A percentile compares a stretch with the other conserved stretches of the same genome.
Evolutionary conservation across 2,797 vertebrate species (phyloP).

Genomic region (Anguilla megastoma): DNA sequence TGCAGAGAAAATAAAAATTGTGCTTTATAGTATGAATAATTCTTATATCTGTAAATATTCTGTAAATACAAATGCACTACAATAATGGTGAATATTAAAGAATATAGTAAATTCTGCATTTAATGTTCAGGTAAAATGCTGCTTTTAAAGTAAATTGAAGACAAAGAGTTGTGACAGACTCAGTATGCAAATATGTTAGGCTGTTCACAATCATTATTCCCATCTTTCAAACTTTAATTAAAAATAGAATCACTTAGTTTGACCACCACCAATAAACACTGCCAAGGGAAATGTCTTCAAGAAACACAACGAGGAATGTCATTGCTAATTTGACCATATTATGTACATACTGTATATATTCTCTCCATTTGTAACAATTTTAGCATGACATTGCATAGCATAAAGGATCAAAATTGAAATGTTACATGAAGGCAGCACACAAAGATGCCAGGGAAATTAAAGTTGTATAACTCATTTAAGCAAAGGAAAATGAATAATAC

Average conservation of each 20-base stretch:
- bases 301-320: too few relatives aligned
- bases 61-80: too few relatives aligned
- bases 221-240: not conserved
- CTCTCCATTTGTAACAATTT: not conserved
- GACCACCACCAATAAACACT: not conserved
- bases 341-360: not conserved
- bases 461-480: not conserved
- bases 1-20: not conserved
- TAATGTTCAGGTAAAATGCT: too few relatives aligned
- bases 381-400: not conserved
- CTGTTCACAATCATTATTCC: not conserved
- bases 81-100: too few relatives aligned
- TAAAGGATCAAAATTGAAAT: not conserved
- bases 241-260: not conserved
- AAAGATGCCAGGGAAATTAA: not conserved
- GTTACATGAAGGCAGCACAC: not conserved
- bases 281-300: not conserved
- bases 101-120: too few relatives aligned
- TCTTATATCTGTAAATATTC: too few relatives aligned
- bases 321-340: not conserved
- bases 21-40: too few relatives aligned
- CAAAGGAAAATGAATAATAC: not conserved
- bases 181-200: not conserved
- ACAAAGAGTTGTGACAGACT: too few relatives aligned
- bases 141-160: too few relatives aligned